A percentile compares a stretch with the other conserved stretches of the same genome.
Conservation (phyloP, 2,113 vertebrate species). For the Dendrocopos noguchii region DNA sequence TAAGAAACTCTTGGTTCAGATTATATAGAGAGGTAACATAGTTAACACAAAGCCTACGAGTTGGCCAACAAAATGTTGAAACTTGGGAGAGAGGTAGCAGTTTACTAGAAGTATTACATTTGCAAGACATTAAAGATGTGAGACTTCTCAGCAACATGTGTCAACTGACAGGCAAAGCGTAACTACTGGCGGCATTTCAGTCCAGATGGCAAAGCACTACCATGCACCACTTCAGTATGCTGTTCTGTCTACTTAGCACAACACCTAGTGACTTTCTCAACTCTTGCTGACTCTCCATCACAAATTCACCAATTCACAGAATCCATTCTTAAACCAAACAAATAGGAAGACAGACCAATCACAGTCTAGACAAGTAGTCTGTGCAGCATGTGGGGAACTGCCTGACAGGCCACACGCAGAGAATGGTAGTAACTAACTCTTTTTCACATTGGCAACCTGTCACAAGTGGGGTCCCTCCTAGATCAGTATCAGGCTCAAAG, state of each 20-base stretch:
- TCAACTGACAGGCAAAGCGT: neutral
- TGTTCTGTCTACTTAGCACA: neutral
- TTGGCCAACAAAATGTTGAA: neutral
- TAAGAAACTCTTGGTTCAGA: neutral
- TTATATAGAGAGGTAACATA: neutral
- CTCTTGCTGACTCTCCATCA: neutral
- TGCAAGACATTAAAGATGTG: neutral
- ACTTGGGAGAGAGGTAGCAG: neutral
- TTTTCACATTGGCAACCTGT: neutral
- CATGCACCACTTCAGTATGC: neutral
- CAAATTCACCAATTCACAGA: neutral
- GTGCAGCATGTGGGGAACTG: neutral
- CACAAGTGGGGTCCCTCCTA: neutral
- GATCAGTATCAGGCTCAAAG: neutral
- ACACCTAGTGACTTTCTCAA: neutral
- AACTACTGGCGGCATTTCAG: neutral
- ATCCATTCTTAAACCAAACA: neutral
- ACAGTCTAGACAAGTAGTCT: neutral
- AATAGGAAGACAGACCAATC: neutral
- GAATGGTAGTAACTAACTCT: neutral
- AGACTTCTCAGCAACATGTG: neutral
- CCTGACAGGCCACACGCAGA: neutral
- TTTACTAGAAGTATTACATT: neutral
- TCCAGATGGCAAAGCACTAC: neutral
- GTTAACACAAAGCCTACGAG: neutral